Evolutionary conservation across 2,888 invertebrate species (phyloP).

Genomic region (Conomelus anceps): DNA sequence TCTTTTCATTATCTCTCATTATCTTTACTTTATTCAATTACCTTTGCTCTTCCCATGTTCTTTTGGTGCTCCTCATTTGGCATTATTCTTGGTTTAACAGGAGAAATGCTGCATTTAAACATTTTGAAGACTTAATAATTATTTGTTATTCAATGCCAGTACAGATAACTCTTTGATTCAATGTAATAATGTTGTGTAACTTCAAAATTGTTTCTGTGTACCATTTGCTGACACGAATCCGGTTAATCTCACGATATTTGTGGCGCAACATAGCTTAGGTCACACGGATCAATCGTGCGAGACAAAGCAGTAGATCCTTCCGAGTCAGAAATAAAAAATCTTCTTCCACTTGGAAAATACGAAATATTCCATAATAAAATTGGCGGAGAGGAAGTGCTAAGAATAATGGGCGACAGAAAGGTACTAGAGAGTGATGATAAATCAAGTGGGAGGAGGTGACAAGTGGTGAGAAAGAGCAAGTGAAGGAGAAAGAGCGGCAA

Average conservation of each 20-base stretch:
- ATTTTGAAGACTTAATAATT: neutral
- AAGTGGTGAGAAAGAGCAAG: neutral
- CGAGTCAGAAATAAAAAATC: neutral
- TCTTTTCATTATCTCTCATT: no score
- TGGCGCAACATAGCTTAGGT: neutral
- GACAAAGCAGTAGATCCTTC: neutral
- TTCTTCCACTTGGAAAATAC: no score
- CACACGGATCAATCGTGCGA: neutral
- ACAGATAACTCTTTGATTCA: neutral
- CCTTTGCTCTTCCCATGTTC: no score
- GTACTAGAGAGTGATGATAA: neutral
- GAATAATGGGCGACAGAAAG: neutral
- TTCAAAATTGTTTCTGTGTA: neutral
- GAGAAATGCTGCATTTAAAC: neutral
- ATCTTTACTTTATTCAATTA: no score
- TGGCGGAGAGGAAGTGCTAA: neutral
- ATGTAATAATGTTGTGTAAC: neutral
- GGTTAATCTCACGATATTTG: neutral
- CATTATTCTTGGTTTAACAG: no score
- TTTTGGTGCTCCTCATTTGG: no score
- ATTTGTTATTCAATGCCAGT: neutral
- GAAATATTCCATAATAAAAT: no score
- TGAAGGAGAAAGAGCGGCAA: neutral
- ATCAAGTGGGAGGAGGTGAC: neutral
- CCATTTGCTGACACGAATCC: neutral